Evolutionary conservation across 2,113 vertebrate species (phyloP).

Genomic region (Aspidoscelis tigris): DNA sequence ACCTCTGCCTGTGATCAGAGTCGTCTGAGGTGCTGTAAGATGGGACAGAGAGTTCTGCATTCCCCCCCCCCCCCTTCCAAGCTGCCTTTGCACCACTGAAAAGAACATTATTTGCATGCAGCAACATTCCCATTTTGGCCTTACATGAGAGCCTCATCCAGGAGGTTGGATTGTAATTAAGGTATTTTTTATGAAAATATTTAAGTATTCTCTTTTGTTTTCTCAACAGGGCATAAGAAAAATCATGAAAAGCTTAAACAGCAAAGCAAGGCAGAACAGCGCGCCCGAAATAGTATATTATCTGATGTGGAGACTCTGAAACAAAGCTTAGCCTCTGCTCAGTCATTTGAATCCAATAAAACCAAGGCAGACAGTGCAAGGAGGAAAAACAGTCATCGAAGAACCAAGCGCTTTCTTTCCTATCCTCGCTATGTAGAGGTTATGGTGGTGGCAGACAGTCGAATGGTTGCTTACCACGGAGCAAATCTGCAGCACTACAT

Average conservation of each 20-base stretch:
- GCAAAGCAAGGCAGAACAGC: constrained; percentile 66
- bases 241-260: constrained; percentile 77
- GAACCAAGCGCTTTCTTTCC: constrained; percentile 94
- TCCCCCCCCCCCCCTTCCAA: too few species aligned
- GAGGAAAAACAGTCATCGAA: constrained; percentile 82
- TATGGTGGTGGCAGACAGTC: constrained; percentile 97
- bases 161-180: neutral
- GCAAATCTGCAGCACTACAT: constrained; percentile 96
- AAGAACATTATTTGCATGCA: too few species aligned
- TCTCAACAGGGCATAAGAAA: constrained; percentile 81
- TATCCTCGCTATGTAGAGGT: constrained; percentile 98
- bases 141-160: too few species aligned
- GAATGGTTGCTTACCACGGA: constrained; percentile 95
- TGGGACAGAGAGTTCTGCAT: too few species aligned
- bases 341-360: constrained; percentile 67
- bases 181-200: neutral
- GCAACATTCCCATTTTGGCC: too few species aligned
- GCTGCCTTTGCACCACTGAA: too few species aligned
- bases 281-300: constrained; percentile 66
- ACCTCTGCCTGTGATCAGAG: too few species aligned
- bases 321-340: constrained; percentile 69
- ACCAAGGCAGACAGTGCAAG: constrained; percentile 73
- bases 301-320: constrained; percentile 80
- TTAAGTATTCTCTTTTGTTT: constrained; percentile 5
- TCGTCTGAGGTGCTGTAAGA: too few species aligned